Evolutionary conservation across 2,113 vertebrate species (phyloP).

Genomic region (Bubo blakistoni): DNA sequence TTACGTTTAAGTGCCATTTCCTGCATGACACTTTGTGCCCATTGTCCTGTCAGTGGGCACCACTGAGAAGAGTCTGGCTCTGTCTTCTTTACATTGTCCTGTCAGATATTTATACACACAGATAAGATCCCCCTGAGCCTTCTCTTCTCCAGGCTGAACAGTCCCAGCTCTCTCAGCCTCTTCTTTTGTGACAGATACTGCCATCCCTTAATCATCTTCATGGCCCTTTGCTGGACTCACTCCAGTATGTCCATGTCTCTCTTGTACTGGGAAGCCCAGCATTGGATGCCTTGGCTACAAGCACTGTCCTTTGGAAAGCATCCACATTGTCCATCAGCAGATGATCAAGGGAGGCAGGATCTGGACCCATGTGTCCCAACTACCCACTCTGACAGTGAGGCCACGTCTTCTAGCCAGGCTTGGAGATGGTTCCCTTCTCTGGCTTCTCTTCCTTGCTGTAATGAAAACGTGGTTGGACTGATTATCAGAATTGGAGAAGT

Average conservation of each 20-base stretch:
- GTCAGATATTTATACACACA: background rate
- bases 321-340: background rate
- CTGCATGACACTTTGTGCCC: background rate
- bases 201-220: background rate
- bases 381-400: rapidly evolving
- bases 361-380: background rate
- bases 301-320: background rate
- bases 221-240: background rate
- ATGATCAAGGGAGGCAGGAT: background rate
- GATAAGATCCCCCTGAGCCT: background rate
- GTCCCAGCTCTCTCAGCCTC: background rate
- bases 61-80: background rate
- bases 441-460: background rate
- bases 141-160: background rate
- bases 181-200: background rate
- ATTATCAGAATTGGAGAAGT: constrained; percentile 16
- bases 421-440: background rate
- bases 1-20: background rate
- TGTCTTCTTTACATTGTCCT: background rate
- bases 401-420: background rate
- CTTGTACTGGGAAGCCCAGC: background rate
- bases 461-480: background rate
- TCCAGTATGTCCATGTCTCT: background rate
- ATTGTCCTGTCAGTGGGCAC: background rate
- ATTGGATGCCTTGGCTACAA: background rate